These are phyloP conservation scores for Penelope pileata DNA, from an alignment of 2,113 vertebrate genomes.

Conservation along the genomic window DNA sequence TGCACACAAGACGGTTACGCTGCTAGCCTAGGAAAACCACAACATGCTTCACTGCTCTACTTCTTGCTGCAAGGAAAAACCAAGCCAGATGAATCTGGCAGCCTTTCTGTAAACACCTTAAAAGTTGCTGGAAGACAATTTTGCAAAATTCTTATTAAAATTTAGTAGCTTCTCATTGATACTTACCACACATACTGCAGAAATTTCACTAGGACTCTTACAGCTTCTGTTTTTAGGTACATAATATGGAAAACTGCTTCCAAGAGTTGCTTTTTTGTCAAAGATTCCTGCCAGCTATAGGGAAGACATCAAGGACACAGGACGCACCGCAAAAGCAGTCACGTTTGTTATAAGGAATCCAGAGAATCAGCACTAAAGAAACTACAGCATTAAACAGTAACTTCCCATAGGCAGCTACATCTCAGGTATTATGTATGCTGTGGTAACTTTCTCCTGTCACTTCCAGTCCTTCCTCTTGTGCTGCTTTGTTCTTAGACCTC, in stretches of 20 bases:
- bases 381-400: not conserved
- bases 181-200: not conserved
- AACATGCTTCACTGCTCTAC: not conserved
- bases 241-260: not conserved
- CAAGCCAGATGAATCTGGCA: not conserved
- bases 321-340: not conserved
- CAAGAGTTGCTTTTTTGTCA: not conserved
- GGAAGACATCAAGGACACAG: not conserved
- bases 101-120: not conserved
- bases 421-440: not conserved
- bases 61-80: not conserved
- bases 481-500: not conserved
- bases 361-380: not conserved
- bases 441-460: not conserved
- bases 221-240: not conserved
- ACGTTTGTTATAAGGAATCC: not conserved
- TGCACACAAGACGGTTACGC: not conserved
- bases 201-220: not conserved
- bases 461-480: not conserved
- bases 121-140: slow-evolving; percentile 15
- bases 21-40: not conserved
- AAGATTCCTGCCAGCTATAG: not conserved
- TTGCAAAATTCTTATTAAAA: slow-evolving; percentile 18
- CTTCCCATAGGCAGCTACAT: not conserved
- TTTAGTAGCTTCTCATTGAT: not conserved